Conservation (phyloP, 2,797 vertebrate genomes). For the Sus cebifrons region DNA sequence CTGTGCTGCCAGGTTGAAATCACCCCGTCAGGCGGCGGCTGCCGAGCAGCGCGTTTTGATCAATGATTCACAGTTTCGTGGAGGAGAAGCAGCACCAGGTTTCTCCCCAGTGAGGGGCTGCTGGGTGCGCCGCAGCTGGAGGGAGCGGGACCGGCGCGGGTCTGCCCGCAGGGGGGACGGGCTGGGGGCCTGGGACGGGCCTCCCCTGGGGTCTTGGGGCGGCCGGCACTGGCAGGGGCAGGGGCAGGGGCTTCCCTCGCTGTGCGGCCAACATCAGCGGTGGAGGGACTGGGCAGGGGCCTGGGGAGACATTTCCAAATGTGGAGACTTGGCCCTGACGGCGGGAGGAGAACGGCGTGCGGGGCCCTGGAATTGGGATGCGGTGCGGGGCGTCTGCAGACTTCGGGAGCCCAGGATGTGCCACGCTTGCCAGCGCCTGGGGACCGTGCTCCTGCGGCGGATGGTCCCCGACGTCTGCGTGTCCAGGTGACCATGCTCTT, state of each 20-base stretch:
- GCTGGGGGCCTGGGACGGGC: too few relatives aligned
- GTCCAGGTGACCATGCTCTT: not conserved
- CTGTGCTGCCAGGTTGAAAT: not conserved
- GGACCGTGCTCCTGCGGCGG: fast-evolving
- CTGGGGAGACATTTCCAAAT: not conserved
- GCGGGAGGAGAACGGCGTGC: fast-evolving
- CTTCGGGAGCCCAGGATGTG: fast-evolving
- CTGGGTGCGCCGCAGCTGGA: fast-evolving
- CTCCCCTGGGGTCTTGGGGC: not conserved
- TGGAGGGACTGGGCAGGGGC: not conserved
- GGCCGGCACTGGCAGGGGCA: fast-evolving
- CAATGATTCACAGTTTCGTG: not conserved
- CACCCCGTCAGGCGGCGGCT: not conserved
- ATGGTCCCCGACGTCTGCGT: fast-evolving
- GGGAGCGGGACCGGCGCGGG: fast-evolving
- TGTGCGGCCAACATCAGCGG: not conserved
- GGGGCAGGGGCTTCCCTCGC: not conserved
- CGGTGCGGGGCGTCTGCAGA: not conserved
- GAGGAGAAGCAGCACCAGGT: not conserved
- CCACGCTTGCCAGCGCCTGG: not conserved
- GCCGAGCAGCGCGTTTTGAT: not conserved
- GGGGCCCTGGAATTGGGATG: too few relatives aligned
- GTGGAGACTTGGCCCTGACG: not conserved
- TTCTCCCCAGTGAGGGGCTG: not conserved
- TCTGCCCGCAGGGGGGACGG: too few relatives aligned